Base-by-base conservation (phyloP, 1,140 invertebrate genomes). In the Stratiolaelaps scimitus region DNA sequence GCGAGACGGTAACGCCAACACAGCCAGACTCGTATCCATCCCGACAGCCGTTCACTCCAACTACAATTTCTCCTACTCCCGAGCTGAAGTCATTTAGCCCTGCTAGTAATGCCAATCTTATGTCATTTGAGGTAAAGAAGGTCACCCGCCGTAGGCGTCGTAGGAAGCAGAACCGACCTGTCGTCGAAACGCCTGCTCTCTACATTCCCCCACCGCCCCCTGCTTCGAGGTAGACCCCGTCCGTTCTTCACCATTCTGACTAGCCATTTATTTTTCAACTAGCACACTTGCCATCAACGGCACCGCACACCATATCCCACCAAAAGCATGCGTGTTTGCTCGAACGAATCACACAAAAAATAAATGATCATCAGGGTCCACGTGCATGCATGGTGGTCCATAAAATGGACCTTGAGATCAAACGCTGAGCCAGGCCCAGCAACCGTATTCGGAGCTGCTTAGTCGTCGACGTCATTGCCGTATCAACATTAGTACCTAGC, bases 111-210 rank as follows among this genome's bases (percentile, higher is more conserved):
- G 53, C 53, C 4, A 26, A 60, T 26, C 53, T 60, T 23, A 60
- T 60, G 53, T 60, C 53, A 6, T 60, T 60, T 34, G 53, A 17
- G 26, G 53, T 60, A 34, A 60, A 34, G 23, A 60, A 26, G 23
- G 53, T 60, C 10, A 29, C 53, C 5, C 53, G 53, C 13, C 53
- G 53, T 2, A 60, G 53, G 34, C 26, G 53, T 29, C 53, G 53
- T 1, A 60, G 53, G 53, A 60, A 60, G 53, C 53, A 60, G 53
- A 48, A 28, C 7, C 53, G 19, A 20, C 26, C 53, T 17, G 15
- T 23, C 15, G 53, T 15, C 19, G 47, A 48, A 4, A 28, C 17
- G 2, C 15, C 15, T 13, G 2, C 23, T 15, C 15, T 26, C 13
- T 17, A 15, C 26, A 60, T 23, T 23, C 26, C 26, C 2, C 15